A percentile compares a stretch with the other conserved stretches of the same genome.
Evolutionary conservation across 2,888 invertebrate species (phyloP).

Genomic region (Drosophila tanythrix): DNA sequence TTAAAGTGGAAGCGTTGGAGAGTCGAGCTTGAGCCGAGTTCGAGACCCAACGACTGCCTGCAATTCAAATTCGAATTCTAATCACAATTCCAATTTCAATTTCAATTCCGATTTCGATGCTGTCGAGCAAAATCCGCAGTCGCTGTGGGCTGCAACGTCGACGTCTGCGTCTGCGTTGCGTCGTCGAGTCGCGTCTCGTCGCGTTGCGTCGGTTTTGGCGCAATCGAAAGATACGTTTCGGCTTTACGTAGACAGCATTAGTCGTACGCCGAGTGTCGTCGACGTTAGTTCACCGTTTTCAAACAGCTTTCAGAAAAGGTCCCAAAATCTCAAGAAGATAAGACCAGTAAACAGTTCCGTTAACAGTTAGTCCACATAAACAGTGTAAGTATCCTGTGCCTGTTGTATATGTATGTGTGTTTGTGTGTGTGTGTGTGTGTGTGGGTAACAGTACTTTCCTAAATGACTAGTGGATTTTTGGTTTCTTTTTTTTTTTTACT

Average conservation of each 20-base stretch:
- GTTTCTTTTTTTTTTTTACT: neutral
- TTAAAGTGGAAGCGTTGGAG: constrained; percentile 15
- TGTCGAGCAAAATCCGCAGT: constrained; percentile 7
- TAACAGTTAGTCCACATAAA: neutral
- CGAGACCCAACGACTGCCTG: neutral
- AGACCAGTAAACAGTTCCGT: neutral
- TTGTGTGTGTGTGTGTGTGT: neutral
- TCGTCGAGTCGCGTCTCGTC: neutral
- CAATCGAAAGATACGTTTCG: constrained; percentile 78
- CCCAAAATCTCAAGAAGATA: neutral
- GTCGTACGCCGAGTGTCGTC: constrained; percentile 67
- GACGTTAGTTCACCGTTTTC: constrained; percentile 64
- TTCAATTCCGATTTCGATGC: constrained; percentile 21
- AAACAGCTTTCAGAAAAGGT: constrained; percentile 11
- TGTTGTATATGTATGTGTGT: neutral
- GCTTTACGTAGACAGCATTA: constrained; percentile 73
- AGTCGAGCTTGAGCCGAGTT: neutral
- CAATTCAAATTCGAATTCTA: constrained; percentile 1
- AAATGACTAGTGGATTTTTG: neutral
- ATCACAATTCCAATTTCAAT: constrained; percentile 14
- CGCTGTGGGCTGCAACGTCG: constrained; percentile 25
- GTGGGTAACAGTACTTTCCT: neutral
- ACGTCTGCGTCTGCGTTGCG: constrained; percentile 7
- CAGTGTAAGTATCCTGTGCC: neutral
- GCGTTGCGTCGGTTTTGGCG: constrained; percentile 61